Base-by-base conservation (phyloP, 1,140 invertebrate genomes). In the Apis florea region DNA sequence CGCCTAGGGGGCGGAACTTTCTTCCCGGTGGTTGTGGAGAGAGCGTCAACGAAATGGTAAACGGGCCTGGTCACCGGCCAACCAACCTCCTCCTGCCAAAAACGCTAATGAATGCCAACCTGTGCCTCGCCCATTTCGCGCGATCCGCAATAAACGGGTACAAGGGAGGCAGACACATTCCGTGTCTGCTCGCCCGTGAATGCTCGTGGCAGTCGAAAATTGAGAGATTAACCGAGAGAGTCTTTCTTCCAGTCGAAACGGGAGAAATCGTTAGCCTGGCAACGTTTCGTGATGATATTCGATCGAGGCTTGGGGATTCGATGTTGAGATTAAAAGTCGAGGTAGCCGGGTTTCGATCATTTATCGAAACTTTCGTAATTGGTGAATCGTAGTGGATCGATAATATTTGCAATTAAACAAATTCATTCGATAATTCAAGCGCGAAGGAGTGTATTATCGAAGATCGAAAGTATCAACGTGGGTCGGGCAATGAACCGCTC, bases 71-170 rank as follows among this genome's bases (percentile, higher is more conserved):
- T 79, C 78, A 26, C 31, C 31, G 49, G 78, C 78, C 78, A 79
- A 79, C 4, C 31, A 40, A 40, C 31, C 24, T 31, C 24, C 12
- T 58, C 9, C 70, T 79, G 78, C 78, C 78, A 79, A 79, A 79
- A 79, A 79, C 78, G 59, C 78, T 79, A 79, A 79, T 73, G 78
- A 79, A 79, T 79, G 67, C 76, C 76, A 58, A 63, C 24, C 75
- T 12, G 69, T 47, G 49, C 49, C 31, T 40, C 31, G 73, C 53
- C 73, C 24, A 59, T 51, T 63, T 74, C 51, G 59, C 69, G 12
- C 58, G 77, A 72, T 71, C 49, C 49, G 77, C 56, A 72, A 79
- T 79, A 79, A 79, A 73, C 69, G 58, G 69, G 47, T 78, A 47
- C 17, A 4, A 15, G 13, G 51, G 53, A 17, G 51, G 69, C 31